Evolutionary conservation across 2,113 vertebrate genomes (phyloP).

Genomic region (Amblyopsis rosae): DNA sequence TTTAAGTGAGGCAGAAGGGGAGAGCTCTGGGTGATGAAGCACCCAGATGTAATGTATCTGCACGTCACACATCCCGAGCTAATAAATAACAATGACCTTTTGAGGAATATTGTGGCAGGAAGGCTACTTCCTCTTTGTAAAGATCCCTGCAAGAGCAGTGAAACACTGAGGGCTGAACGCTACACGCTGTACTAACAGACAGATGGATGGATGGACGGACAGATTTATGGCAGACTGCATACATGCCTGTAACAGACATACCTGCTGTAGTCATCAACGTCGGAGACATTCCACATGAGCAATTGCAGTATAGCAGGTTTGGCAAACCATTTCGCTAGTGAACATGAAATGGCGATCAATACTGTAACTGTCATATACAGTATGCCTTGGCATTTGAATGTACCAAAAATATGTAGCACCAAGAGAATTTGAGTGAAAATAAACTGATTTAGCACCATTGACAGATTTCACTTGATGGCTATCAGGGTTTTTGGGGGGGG

Average conservation of each 20-base stretch:
- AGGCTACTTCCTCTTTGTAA: conserved; percentile 1
- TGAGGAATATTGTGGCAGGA: conserved; percentile 1
- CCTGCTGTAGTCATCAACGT: not conserved
- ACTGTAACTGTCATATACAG: not conserved
- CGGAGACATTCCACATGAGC: conserved; percentile 19
- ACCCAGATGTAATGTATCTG: too few relatives aligned
- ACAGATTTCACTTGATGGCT: too few relatives aligned
- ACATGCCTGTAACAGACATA: conserved; percentile 1
- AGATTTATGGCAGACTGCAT: conserved; percentile 22
- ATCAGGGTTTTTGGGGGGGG: too few relatives aligned
- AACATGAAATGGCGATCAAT: not conserved
- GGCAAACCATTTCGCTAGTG: conserved; percentile 18
- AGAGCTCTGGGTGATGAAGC: not conserved
- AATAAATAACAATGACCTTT: conserved; percentile 20
- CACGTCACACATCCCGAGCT: not conserved
- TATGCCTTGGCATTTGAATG: too few relatives aligned
- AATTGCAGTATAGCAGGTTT: not conserved
- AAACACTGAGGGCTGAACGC: conserved; percentile 22
- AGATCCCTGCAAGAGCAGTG: conserved; percentile 8
- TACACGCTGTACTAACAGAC: conserved; percentile 25
- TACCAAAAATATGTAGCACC: too few relatives aligned
- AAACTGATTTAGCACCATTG: not conserved
- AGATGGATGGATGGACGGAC: conserved; percentile 14
- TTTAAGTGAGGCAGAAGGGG: not conserved
- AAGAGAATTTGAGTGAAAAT: too few relatives aligned